Evolutionary conservation across 92 coral and sea anemone species (phyloP).

Genomic region (Phenganax subtilis): DNA sequence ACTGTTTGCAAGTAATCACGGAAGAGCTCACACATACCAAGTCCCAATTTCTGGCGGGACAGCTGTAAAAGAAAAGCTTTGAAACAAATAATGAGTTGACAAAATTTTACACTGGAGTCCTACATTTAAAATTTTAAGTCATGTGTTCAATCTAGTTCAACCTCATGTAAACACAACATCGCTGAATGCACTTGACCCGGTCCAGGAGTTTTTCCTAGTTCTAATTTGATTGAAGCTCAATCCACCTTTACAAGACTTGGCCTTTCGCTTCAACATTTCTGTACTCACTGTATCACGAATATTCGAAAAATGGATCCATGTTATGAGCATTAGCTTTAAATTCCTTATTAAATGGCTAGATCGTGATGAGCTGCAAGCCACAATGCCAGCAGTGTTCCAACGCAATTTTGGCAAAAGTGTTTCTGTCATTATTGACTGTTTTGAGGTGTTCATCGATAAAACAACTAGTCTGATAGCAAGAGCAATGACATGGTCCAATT

Average conservation of each 20-base stretch:
- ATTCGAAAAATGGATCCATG: no score
- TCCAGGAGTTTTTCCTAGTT: not conserved
- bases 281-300: no score
- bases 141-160: not conserved
- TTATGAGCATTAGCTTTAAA: not conserved
- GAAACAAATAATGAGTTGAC: not conserved
- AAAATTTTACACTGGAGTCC: not conserved
- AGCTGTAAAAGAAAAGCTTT: slow-evolving; percentile 1
- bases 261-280: no score
- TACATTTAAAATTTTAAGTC: not conserved
- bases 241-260: no score
- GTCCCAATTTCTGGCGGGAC: not conserved
- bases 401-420: not conserved
- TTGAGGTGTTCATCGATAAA: not conserved
- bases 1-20: not conserved
- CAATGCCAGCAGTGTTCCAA: slow-evolving; percentile 9
- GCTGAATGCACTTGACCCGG: not conserved
- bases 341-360: slow-evolving; percentile 2
- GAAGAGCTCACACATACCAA: slow-evolving; percentile 1
- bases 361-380: not conserved
- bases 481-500: slow-evolving; percentile 10
- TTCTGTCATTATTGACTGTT: slow-evolving; percentile 4
- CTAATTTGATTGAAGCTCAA: not conserved
- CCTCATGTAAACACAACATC: slow-evolving; percentile 9
- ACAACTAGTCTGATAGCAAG: not conserved